Conservation (phyloP, 2,113 vertebrate species). For the Osmerus eperlanus region DNA sequence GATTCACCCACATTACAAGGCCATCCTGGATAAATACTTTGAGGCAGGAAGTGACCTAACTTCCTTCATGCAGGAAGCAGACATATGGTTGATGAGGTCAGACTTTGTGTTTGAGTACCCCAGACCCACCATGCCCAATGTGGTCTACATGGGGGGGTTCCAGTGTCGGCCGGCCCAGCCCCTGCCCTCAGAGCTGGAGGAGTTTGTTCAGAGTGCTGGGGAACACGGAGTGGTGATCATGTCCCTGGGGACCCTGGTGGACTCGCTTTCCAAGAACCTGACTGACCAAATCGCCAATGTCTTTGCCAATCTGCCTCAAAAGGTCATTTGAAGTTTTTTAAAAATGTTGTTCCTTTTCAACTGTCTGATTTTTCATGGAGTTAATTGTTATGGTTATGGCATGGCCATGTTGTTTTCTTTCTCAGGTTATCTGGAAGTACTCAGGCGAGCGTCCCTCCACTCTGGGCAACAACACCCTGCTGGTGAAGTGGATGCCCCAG, state of each 20-base stretch:
- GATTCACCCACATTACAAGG: too few relatives aligned
- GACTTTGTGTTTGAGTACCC: conserved; percentile 71
- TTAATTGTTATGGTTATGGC: too few relatives aligned
- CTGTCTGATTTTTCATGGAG: too few relatives aligned
- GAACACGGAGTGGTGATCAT: conserved; percentile 3
- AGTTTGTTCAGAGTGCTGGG: conserved; percentile 12
- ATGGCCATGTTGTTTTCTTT: too few relatives aligned
- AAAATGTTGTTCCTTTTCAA: too few relatives aligned
- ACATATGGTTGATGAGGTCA: conserved; percentile 71
- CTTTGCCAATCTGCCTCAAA: too few relatives aligned
- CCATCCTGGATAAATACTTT: too few relatives aligned
- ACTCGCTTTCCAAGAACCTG: too few relatives aligned
- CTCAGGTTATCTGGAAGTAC: conserved; percentile 9
- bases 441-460: not conserved
- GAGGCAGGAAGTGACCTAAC: too few relatives aligned
- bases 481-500: conserved; percentile 10
- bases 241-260: conserved; percentile 7
- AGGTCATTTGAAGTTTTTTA: too few relatives aligned
- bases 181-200: conserved; percentile 7
- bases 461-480: conserved; percentile 5
- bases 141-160: conserved; percentile 9
- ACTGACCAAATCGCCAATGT: too few relatives aligned
- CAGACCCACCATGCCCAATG: conserved; percentile 33
- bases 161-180: conserved; percentile 7
- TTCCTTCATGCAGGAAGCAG: conserved; percentile 63